A percentile compares a stretch with the other conserved stretches of the same genome.
These are phyloP conservation scores for Camponotus floridanus DNA, from an alignment of 1,140 invertebrate species.

Conservation along the genomic window DNA sequence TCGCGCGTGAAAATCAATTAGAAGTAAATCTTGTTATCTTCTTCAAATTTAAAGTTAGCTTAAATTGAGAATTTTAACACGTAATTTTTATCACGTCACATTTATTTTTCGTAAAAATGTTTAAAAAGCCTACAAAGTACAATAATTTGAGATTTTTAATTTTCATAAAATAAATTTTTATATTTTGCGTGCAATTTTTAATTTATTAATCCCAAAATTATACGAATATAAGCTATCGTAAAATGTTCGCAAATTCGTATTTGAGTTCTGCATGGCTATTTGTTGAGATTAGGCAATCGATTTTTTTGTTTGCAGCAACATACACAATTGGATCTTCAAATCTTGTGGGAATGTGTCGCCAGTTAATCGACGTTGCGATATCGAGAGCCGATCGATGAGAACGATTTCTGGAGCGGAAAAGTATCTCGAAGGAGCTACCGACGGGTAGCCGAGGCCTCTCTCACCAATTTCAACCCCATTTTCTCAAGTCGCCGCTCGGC, in stretches of 20 bases:
- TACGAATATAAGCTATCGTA: not conserved
- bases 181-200: not conserved
- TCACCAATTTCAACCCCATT: conserved; percentile 80
- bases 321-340: conserved; percentile 17
- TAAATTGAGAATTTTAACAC: not conserved
- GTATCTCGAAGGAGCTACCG: conserved; percentile 67
- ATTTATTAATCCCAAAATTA: not conserved
- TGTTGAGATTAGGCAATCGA: conserved; percentile 27
- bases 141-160: not conserved
- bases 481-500: conserved; percentile 77
- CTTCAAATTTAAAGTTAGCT: not conserved
- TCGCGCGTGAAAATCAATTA: not conserved
- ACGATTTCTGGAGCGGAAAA: conserved; percentile 78
- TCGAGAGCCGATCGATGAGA: conserved; percentile 64
- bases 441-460: conserved; percentile 72
- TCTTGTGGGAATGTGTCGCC: conserved; percentile 60
- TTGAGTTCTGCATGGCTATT: not conserved
- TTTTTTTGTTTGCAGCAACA: conserved; percentile 39
- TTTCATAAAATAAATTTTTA: not conserved
- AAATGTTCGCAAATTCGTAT: not conserved
- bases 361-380: conserved; percentile 70
- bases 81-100: too few species aligned
- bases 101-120: not conserved
- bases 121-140: not conserved
- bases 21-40: not conserved